phyloP scores from a whole-genome alignment of 2,888 invertebrate genomes.

The Scaptomyza tumidula region DNA sequence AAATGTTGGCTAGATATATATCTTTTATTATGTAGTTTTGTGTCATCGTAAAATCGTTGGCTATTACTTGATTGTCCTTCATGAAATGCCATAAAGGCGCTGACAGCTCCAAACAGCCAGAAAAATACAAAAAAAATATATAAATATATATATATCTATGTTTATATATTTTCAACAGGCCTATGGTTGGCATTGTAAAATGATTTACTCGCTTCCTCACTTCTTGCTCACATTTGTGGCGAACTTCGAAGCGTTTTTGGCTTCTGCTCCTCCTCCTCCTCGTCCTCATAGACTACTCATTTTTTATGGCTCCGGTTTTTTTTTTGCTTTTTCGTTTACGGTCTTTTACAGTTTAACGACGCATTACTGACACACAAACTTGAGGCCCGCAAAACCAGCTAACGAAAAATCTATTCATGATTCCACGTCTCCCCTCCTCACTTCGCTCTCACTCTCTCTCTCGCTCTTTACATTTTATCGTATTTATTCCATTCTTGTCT shows the following conservation, averaged over 20 bases:
- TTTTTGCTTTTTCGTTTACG: slow-evolving; percentile 68
- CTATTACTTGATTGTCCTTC: slow-evolving; percentile 81
- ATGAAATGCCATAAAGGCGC: slow-evolving; percentile 72
- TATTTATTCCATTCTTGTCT: slow-evolving; percentile 58
- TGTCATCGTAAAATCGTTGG: slow-evolving; percentile 78
- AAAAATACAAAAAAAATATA: not conserved
- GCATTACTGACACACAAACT: slow-evolving; percentile 77
- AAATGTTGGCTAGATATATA: slow-evolving; percentile 58
- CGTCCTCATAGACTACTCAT: slow-evolving; percentile 54
- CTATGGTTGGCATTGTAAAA: slow-evolving; percentile 71
- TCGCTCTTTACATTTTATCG: slow-evolving; percentile 49
- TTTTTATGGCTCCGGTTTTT: slow-evolving; percentile 62
- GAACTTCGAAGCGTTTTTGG: slow-evolving; percentile 21
- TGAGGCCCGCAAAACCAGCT: slow-evolving; percentile 22
- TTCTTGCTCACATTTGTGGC: slow-evolving; percentile 58
- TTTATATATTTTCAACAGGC: slow-evolving; percentile 17
- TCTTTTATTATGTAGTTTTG: slow-evolving; percentile 79
- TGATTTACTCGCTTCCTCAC: slow-evolving; percentile 70
- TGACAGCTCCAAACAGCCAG: slow-evolving; percentile 45
- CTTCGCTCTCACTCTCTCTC: not conserved
- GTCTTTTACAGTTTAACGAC: slow-evolving; percentile 80
- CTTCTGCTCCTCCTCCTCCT: slow-evolving; percentile 18
- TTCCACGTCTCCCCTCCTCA: slow-evolving; percentile 43
- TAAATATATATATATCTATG: not conserved
- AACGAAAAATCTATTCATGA: slow-evolving; percentile 78